Conservation (phyloP, 2,113 vertebrate genomes). For the Haplochromis vanheusdeni region DNA sequence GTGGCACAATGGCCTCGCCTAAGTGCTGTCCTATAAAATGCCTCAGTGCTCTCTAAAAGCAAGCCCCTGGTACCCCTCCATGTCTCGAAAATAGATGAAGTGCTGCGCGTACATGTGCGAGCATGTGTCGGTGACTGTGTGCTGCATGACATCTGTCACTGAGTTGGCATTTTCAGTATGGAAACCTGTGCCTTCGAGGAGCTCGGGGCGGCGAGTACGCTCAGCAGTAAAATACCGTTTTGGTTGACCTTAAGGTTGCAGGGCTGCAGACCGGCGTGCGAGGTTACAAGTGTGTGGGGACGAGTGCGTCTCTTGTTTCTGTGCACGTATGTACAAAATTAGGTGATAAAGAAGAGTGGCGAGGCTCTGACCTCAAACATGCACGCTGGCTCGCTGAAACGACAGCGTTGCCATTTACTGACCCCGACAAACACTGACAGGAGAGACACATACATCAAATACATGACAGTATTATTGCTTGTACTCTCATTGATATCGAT, state of each 20-base stretch:
- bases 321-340: not conserved
- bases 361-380: not conserved
- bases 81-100: constrained; percentile 56
- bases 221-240: constrained; percentile 41
- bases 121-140: constrained; percentile 16
- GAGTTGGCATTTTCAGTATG: constrained; percentile 52
- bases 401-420: not conserved
- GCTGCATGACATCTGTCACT: constrained; percentile 48
- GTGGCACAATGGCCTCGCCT: constrained; percentile 66
- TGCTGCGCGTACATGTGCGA: constrained; percentile 28
- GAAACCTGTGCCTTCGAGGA: constrained; percentile 23
- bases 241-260: constrained; percentile 43
- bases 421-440: not conserved
- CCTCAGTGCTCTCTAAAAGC: constrained; percentile 71
- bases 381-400: not conserved
- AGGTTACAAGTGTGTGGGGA: not conserved
- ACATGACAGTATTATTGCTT: not conserved
- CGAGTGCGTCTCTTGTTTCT: not conserved
- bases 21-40: constrained; percentile 77
- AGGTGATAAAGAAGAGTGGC: not conserved
- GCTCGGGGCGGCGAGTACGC: not conserved
- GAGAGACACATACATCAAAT: not conserved
- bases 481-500: not conserved
- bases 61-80: constrained; percentile 41
- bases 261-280: not conserved